Evolutionary conservation across 2,113 vertebrate genomes (phyloP).

Genomic region (Pterocles orientalis): DNA sequence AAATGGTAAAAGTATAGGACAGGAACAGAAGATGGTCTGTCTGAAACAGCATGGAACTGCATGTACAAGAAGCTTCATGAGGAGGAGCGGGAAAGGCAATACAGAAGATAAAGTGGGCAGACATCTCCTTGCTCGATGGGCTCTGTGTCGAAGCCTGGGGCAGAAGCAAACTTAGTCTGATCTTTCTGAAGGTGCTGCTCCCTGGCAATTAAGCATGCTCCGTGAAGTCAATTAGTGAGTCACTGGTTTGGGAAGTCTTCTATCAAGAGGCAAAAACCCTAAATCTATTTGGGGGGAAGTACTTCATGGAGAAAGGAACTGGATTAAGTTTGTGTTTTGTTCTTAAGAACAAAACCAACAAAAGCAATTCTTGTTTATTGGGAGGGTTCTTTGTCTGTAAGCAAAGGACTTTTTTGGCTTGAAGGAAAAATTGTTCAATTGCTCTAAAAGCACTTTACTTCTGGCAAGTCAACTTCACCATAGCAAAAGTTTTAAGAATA

Average conservation of each 20-base stretch:
- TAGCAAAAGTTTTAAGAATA: background rate
- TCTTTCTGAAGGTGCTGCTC: background rate
- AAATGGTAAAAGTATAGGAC: background rate
- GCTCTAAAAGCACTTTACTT: background rate
- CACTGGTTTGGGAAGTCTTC: background rate
- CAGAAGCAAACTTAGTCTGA: background rate
- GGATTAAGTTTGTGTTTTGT: background rate
- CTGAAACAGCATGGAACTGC: background rate
- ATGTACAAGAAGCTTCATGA: background rate
- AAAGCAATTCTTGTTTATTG: background rate
- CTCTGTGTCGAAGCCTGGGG: background rate
- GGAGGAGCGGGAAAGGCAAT: background rate
- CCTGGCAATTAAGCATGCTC: background rate
- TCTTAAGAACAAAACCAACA: background rate
- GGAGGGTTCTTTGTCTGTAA: background rate
- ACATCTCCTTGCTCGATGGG: rapidly evolving
- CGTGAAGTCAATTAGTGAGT: background rate
- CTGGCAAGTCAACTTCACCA: background rate
- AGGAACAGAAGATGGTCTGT: background rate
- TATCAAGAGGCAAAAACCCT: background rate
- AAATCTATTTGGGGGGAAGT: background rate
- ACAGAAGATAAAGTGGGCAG: background rate
- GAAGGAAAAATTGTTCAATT: background rate
- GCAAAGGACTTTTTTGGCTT: background rate
- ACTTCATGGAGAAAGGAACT: background rate